Base-by-base conservation (phyloP, 2,113 vertebrate species). In the Rynchops niger region DNA sequence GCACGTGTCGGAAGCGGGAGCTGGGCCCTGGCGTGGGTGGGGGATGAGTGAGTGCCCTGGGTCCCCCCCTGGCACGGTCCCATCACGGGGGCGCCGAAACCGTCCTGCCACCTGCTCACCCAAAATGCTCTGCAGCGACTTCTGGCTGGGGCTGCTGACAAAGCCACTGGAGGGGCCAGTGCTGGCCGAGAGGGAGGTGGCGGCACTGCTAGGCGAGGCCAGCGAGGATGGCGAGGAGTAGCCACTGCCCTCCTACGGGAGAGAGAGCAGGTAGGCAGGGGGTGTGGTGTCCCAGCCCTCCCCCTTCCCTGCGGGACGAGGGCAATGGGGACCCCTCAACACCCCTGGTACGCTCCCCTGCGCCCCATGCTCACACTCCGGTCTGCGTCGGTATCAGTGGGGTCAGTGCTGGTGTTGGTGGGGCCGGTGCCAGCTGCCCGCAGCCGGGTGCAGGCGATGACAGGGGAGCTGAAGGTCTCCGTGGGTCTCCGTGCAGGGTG, bases 1-100 rank as follows among this genome's bases (percentile, higher is more conserved):
- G 99, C 25, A 98, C 38, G 26, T 99, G 99, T 82, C 99, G 98
- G 94, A 99, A 99, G 94, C 99, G 99, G 47, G 99, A 99, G 86
- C 98, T 99, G 59, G 98, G 98, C 66, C 99, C 99, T 99, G 67
- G 7, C 0, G 4, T 1, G 5, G 25, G 53, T 0, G 1, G n/a
- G 63, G 50, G 40, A 47, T 0, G 4, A 21, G 27, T 97, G 50
- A 96, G 83, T 0, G 0, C 15, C 71, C 34, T 0, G 0, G 19
- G 29, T 40, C 2, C 15, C 19, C 17, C 19, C 27, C 6, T 0
- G 1, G 22, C 6, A 11, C 0, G 0, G 63, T 36, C 53, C 6
- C 5, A 15, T 42, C 14, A 0, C 2, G 8, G 52, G 23, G 49
- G 62, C 1, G 2, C 26, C 0, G 0, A 88, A 62, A 47, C 49